Evolutionary conservation across 2,888 invertebrate species (phyloP).

Genomic region (Epinotia brunnichana): DNA sequence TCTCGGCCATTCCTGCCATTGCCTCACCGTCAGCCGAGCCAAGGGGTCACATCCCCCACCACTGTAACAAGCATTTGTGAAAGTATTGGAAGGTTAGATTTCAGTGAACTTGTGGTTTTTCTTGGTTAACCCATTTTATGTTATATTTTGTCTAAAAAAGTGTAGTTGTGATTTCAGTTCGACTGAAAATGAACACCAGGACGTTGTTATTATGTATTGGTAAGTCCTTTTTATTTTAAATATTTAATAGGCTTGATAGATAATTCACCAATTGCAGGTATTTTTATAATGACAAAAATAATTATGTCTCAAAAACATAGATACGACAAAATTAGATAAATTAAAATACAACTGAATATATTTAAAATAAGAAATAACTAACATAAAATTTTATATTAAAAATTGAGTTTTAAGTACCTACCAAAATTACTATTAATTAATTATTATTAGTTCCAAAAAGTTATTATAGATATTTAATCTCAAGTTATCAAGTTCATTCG

Average conservation of each 20-base stretch:
- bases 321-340: neutral
- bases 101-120: constrained; percentile 45
- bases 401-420: too few species aligned
- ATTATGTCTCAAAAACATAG: neutral
- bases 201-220: constrained; percentile 71
- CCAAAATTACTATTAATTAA: neutral
- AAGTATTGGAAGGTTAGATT: constrained; percentile 74
- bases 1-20: constrained; percentile 65
- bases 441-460: neutral
- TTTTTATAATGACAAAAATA: too few species aligned
- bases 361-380: neutral
- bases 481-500: neutral
- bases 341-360: neutral
- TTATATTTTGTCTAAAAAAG: constrained; percentile 48
- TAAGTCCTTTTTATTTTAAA: constrained; percentile 57
- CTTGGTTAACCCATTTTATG: constrained; percentile 39
- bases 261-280: neutral
- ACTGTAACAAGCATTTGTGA: constrained; percentile 64
- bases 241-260: constrained; percentile 45
- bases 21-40: constrained; percentile 66
- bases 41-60: constrained; percentile 68
- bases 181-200: constrained; percentile 74
- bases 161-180: constrained; percentile 75
- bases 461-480: neutral
- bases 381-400: neutral